Evolutionary conservation across 2,113 vertebrate species (phyloP), one percentile per base, ranked within the genome.

Genomic region (Scartelaos histophorus): DNA sequence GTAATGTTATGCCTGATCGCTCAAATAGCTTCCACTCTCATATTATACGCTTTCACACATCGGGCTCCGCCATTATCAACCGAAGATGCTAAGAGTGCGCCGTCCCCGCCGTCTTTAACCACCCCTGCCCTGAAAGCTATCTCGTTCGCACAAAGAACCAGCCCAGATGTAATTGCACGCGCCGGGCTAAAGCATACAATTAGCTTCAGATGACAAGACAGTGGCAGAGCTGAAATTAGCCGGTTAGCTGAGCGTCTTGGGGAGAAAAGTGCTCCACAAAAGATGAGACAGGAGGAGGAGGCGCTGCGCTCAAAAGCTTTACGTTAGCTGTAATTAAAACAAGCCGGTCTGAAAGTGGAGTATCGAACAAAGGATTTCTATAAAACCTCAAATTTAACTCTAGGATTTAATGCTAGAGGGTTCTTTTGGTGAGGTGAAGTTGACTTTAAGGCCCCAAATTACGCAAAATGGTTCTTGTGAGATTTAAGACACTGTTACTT

Each of bases 271-370:
- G 62, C 62, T 0, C 17, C 19, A 35, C 17, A 66, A 66, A 34
- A 61, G 24, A 61, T 67, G 78, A 74, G 75, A 74, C 73, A 61
- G 25, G 16, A 34, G 58, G 25, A 61, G 29, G 58, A 34, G 58
- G 58, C 58, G 3, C 25, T 2, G 24, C 80, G 79, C 83, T 90
- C 73, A 65, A 82, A 64, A 89, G 86, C 89, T 93, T 93, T 92
- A 79, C 80, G 91, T 91, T 88, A 76, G 87, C 92, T 93, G 83
- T 95, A 95, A 96, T 96, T 96, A 95, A 90, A 86, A 92, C 84
- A 91, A 93, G 90, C 86, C 85, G 87, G 84, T 68, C 69, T 66
- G 69, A 54, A 73, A 73, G 75, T 15, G 19, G 53, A 67, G 77
- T 56, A 67, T 72, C 34, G 67, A 82, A 85, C 81, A 81, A 84